Evolutionary conservation across 2,888 invertebrate species (phyloP), one percentile per base, ranked within the genome.

Genomic region (Drosophila tripunctata): DNA sequence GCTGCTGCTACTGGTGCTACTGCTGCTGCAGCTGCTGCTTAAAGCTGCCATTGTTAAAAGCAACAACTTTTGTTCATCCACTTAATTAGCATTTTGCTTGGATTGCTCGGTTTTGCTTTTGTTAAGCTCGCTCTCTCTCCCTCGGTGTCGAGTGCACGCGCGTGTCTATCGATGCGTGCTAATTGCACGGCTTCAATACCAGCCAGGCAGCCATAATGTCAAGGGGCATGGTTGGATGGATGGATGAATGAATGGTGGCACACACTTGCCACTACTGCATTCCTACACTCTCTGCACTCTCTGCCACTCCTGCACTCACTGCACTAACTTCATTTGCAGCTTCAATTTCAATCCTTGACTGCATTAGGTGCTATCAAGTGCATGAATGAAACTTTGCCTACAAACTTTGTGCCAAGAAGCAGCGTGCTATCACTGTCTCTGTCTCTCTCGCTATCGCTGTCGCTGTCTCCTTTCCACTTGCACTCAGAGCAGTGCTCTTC

Each of bases 151-250:
- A 87, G 88, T 82, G 69, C 67, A 66, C 66, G 86, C 80, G 80
- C 86, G 83, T 87, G 86, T 71, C 84, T 79, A 88, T 88, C 88
- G 88, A 87, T 87, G 87, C 75, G 82, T 86, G 76, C 88, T 87
- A 88, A 87, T 87, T 87, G 88, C 74, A 66, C 75, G 64, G 75
- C 69, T 79, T 72, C 52, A 69, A 40, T 61, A 40, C 14, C 60
- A 45, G 0, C n/a, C 36, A 14, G 21, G 41, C 44, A 5, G 10
- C 21, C 38, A 51, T 21, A 15, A 44, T n/a, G 12, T 12, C n/a
- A n/a, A n/a, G n/a, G n/a, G n/a, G n/a, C n/a, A n/a, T n/a, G n/a
- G n/a, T n/a, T n/a, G n/a, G n/a, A n/a, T n/a, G n/a, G n/a, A n/a
- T n/a, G n/a, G n/a, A n/a, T n/a, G n/a, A n/a, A n/a, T n/a, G n/a